Percentiles rank a stretch among this genome's conserved stretches.
Evolutionary conservation across 2,113 vertebrate genomes (phyloP).

Genomic region (Climacteris rufus): DNA sequence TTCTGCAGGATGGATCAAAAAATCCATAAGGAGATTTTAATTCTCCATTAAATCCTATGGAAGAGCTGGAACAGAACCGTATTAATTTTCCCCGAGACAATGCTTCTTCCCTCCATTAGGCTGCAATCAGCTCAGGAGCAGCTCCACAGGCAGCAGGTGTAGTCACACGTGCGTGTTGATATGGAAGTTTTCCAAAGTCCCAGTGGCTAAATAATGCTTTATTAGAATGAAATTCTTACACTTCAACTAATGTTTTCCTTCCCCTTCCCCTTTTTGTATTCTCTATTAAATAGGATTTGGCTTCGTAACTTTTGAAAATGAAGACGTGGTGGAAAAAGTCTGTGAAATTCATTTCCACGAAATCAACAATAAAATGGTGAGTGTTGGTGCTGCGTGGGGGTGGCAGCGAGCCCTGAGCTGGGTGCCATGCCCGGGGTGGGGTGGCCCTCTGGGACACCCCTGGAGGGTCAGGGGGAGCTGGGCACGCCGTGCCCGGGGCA

Average conservation of each 20-base stretch:
- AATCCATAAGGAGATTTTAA: constrained; percentile 38
- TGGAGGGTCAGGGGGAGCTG: not conserved
- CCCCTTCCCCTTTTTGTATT: not conserved
- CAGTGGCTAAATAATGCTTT: not conserved
- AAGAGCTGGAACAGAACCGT: not conserved
- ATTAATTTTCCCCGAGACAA: constrained; percentile 3
- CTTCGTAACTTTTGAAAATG: constrained; percentile 98
- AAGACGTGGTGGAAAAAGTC: constrained; percentile 99
- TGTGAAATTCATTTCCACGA: constrained; percentile 99
- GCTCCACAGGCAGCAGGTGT: not conserved
- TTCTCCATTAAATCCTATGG: constrained; percentile 44
- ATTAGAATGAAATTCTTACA: not conserved
- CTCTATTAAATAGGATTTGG: constrained; percentile 85
- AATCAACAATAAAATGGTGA: constrained; percentile 99
- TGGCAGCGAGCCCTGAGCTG: not conserved
- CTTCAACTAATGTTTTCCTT: not conserved
- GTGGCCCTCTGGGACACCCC: not conserved
- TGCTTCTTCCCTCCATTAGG: not conserved
- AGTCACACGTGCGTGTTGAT: not conserved
- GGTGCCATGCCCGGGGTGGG: accelerated
- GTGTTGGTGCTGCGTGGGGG: constrained; percentile 22
- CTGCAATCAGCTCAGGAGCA: not conserved
- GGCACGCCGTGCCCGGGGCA: accelerated
- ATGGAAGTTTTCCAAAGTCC: not conserved
- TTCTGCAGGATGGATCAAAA: constrained; percentile 14